A percentile compares a stretch with the other conserved stretches of the same genome.
Conservation (phyloP, 2,113 vertebrate genomes). For the Rallus limicola region DNA sequence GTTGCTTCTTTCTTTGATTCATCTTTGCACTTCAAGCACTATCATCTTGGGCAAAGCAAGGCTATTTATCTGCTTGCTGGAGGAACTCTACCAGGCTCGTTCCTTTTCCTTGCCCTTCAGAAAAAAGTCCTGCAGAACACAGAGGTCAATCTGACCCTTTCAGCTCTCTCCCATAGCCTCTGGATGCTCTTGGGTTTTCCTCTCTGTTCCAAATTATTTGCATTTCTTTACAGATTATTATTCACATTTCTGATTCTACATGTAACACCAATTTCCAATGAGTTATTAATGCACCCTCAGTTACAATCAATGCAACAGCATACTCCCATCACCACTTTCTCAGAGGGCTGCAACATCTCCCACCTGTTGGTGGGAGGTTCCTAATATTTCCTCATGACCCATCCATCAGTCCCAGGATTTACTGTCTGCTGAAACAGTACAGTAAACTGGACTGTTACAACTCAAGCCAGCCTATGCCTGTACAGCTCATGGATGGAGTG, state of each 20-base stretch:
- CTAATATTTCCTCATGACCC: not conserved
- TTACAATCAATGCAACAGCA: not conserved
- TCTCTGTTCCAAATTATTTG: not conserved
- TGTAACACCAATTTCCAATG: not conserved
- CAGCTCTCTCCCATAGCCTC: not conserved
- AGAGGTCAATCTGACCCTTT: not conserved
- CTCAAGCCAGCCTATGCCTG: not conserved
- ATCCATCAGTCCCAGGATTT: not conserved
- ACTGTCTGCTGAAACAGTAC: not conserved
- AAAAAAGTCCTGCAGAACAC: not conserved
- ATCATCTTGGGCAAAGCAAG: not conserved
- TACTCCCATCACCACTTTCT: not conserved
- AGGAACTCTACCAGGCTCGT: not conserved
- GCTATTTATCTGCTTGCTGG: not conserved
- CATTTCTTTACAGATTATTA: not conserved
- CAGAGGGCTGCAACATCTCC: not conserved
- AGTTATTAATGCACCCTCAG: not conserved
- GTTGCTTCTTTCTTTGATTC: constrained; percentile 19
- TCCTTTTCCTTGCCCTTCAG: not conserved
- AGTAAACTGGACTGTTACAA: fast-evolving
- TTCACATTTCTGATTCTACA: not conserved
- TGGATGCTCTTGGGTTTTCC: not conserved
- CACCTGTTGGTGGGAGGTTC: not conserved
- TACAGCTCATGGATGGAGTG: not conserved
- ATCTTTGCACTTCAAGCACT: not conserved